Conservation (phyloP, 2,888 invertebrate species). For the Arenicola marina region DNA sequence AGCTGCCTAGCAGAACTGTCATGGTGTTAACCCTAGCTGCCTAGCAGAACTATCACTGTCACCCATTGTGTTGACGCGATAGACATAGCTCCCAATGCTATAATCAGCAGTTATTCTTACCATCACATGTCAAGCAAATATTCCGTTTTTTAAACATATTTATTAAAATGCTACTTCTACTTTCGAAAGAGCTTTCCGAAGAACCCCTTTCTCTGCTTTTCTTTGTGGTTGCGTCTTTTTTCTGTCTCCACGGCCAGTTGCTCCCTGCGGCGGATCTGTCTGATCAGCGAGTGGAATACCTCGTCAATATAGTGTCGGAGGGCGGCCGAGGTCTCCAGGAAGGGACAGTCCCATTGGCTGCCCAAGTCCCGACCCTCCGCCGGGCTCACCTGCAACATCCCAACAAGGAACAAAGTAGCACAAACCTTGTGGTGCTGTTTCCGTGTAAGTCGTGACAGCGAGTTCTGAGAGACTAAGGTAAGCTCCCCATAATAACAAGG, state of each 20-base stretch:
- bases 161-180: neutral
- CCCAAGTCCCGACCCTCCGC: conserved; percentile 85
- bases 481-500: too few species aligned
- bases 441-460: too few species aligned
- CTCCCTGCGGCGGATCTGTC: conserved; percentile 72
- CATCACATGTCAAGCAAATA: too few species aligned
- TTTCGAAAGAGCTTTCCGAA: conserved; percentile 30
- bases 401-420: too few species aligned
- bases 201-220: neutral
- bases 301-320: conserved; percentile 87
- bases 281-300: conserved; percentile 85
- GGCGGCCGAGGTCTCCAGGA: conserved; percentile 89
- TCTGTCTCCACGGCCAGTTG: neutral
- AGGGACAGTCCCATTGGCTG: conserved; percentile 84
- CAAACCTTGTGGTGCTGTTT: too few species aligned
- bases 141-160: too few species aligned
- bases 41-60: too few species aligned
- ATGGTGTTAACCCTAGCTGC: too few species aligned
- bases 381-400: conserved; percentile 69
- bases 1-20: too few species aligned
- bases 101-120: too few species aligned
- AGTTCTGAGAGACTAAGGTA: neutral
- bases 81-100: too few species aligned
- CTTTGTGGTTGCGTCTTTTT: neutral
- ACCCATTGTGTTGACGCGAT: too few species aligned